Conservation (phyloP, 2,888 invertebrate species). For the Luffia ferchaultella region DNA sequence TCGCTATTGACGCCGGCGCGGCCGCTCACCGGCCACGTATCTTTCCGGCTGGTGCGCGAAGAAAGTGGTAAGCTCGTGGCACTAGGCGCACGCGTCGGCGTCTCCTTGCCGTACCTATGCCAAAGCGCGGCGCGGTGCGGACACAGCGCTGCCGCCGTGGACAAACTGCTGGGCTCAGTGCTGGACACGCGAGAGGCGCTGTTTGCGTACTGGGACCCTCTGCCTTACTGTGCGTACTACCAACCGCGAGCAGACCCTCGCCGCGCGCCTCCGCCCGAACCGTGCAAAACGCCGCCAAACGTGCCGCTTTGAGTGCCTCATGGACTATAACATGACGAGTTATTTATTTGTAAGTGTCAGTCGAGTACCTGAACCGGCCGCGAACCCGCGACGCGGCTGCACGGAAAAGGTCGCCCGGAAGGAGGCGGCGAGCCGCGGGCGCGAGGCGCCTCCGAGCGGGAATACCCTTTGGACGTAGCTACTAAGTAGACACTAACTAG, state of each 20-base stretch:
- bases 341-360: conserved; percentile 47
- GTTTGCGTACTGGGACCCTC: conserved; percentile 85
- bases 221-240: conserved; percentile 87
- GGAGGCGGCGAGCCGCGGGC: background rate
- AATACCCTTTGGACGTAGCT: background rate
- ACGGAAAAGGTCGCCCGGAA: background rate
- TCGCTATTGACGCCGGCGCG: conserved; percentile 69
- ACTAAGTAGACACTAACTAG: background rate
- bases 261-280: conserved; percentile 57
- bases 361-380: conserved; percentile 61
- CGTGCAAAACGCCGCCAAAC: conserved; percentile 62
- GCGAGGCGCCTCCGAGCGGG: background rate
- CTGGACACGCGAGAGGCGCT: conserved; percentile 82
- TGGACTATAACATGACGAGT: conserved; percentile 21
- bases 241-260: conserved; percentile 72
- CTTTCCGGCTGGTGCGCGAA: conserved; percentile 77
- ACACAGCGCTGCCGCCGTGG: conserved; percentile 67
- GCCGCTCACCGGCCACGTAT: conserved; percentile 79
- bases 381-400: conserved; percentile 28
- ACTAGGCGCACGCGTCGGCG: conserved; percentile 77
- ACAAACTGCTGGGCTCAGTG: conserved; percentile 71
- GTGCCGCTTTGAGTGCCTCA: conserved; percentile 43
- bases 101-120: conserved; percentile 82
- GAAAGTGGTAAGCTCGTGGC: conserved; percentile 49
- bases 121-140: conserved; percentile 72